phyloP scores from a whole-genome alignment of 2,797 vertebrate genomes.

The Enoplosus armatus region DNA sequence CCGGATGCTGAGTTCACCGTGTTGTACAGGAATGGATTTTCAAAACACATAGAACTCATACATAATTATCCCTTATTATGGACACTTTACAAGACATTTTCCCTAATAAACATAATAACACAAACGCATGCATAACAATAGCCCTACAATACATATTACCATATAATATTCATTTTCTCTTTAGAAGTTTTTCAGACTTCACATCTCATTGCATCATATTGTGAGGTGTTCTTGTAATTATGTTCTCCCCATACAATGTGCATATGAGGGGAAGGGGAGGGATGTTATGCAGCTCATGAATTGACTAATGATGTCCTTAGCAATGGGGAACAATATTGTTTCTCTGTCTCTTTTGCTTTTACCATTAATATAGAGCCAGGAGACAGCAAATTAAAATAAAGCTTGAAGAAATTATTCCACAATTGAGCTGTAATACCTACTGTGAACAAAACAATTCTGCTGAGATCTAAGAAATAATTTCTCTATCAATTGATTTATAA shows the following conservation, averaged over 20 bases:
- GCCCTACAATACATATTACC: background rate
- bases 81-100: background rate
- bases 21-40: constrained; percentile 9
- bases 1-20: constrained; percentile 16
- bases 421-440: constrained; percentile 9
- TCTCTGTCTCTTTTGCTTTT: constrained; percentile 30
- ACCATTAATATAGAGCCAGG: constrained; percentile 43
- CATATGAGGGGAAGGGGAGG: background rate
- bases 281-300: constrained; percentile 21
- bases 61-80: constrained; percentile 15
- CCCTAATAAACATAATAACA: background rate
- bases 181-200: constrained; percentile 12
- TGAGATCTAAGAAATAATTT: constrained; percentile 29
- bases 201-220: constrained; percentile 31
- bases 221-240: constrained; percentile 12
- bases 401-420: constrained; percentile 37
- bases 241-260: constrained; percentile 10
- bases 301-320: constrained; percentile 36
- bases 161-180: background rate
- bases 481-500: constrained; percentile 40
- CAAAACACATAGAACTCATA: background rate
- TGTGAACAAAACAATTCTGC: constrained; percentile 20
- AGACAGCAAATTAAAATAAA: constrained; percentile 47
- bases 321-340: constrained; percentile 25
- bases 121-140: background rate